Evolutionary conservation across 2,888 invertebrate genomes (phyloP).

Genomic region (Hydrotaea diabolus): DNA sequence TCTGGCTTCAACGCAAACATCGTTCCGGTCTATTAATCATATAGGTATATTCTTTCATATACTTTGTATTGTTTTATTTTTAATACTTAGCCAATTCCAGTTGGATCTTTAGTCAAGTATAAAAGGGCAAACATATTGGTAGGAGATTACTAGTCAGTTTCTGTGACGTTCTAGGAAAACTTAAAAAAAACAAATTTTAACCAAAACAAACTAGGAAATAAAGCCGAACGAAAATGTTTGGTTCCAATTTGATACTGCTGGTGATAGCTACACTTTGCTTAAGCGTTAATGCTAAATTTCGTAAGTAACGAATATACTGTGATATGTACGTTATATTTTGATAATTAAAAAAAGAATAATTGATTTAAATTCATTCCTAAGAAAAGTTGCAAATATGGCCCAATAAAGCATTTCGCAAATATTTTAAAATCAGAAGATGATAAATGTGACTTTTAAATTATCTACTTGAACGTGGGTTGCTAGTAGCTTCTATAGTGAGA

Average conservation of each 20-base stretch:
- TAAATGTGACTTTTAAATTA: too few relatives aligned
- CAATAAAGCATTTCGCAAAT: too few relatives aligned
- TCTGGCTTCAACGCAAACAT: background rate
- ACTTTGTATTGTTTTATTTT: background rate
- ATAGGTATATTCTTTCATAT: background rate
- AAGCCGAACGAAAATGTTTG: conserved; percentile 45
- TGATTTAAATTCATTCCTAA: too few relatives aligned
- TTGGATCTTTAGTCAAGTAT: conserved; percentile 1
- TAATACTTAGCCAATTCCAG: background rate
- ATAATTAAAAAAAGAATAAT: too few relatives aligned
- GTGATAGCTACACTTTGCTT: conserved; percentile 31
- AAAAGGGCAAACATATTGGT: background rate
- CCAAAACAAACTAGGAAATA: too few relatives aligned
- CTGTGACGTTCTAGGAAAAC: conserved; percentile 1
- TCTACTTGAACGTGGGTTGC: too few relatives aligned
- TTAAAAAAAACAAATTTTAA: background rate
- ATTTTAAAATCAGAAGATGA: too few relatives aligned
- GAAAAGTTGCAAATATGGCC: too few relatives aligned
- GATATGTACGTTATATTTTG: background rate
- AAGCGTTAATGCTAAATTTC: conserved; percentile 62
- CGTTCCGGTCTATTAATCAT: background rate
- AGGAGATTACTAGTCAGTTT: conserved; percentile 45
- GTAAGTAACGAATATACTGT: conserved; percentile 61
- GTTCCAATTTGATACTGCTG: conserved; percentile 40
- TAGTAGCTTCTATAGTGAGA: too few relatives aligned